Evolutionary conservation across 2,888 invertebrate species (phyloP), one percentile per base, ranked within the genome.

Genomic region (Nomada hirtipes): DNA sequence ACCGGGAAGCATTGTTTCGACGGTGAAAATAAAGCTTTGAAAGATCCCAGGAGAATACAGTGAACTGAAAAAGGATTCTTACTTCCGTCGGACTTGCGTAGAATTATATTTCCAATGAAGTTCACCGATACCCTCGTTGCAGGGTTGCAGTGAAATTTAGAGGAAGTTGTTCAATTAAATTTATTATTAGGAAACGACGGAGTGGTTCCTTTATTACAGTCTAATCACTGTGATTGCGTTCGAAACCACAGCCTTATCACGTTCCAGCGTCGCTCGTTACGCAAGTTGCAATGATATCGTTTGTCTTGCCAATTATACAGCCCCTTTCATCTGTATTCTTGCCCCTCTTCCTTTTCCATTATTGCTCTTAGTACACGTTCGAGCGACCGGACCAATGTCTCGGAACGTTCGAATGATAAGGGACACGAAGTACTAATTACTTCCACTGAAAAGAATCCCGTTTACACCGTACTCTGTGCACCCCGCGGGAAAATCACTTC

Each of bases 271-370:
- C 11, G 55, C 73, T 79, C 77, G 77, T 80, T 78, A 80, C 79
- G 76, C 63, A 63, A 71, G 82, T 69, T 84, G 86, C 84, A 88
- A 86, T 80, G 83, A 84, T 82, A 84, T 78, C 82, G 74, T 82
- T 83, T 80, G 78, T 84, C 79, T 77, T 79, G 69, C 74, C 83
- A 84, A 85, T 88, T 88, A 82, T 88, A 82, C 53, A 64, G 26
- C 65, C 57, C 50, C 67, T 59, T n/a, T 59, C 55, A 60, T 59
- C 67, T 81, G 23, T 64, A 72, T 69, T 64, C 72, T 70, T 78
- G 53, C 44, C 55, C 61, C 42, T 18, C 44, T 20, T 18, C 65
- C 29, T 18, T 36, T 50, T 67, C 57, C 42, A 55, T 47, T 50
- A 69, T 70, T 65, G 36, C 47, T 55, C 44, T 13, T 15, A 2